These are phyloP conservation scores for Hirtodrosophila duncani DNA, from an alignment of 2,888 invertebrate species.

Conservation along the genomic window DNA sequence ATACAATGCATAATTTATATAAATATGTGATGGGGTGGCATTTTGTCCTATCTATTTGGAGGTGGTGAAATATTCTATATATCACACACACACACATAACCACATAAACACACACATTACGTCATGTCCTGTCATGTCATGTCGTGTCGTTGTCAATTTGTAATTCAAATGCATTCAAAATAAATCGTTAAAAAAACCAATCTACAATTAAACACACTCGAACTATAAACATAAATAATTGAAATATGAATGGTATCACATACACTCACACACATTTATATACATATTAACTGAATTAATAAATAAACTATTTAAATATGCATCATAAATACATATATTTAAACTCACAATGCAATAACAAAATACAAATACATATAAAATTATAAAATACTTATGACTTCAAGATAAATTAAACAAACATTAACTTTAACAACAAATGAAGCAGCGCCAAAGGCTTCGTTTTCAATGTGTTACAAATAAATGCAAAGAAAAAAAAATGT, in stretches of 20 bases:
- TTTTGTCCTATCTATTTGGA: no score
- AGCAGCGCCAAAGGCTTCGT: conserved; percentile 69
- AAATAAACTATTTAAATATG: conserved; percentile 14
- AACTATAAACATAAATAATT: conserved; percentile 16
- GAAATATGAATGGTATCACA: conserved; percentile 22
- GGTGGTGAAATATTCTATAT: conserved; percentile 3
- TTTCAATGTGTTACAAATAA: conserved; percentile 67
- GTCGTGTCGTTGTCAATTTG: no score
- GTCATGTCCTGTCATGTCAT: no score
- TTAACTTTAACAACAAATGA: conserved; percentile 28
- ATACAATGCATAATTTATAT: conserved; percentile 20
- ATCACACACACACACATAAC: not conserved
- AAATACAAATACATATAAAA: conserved; percentile 2
- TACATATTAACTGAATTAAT: conserved; percentile 14
- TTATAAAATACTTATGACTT: no score
- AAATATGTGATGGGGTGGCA: conserved; percentile 2
- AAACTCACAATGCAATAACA: conserved; percentile 13
- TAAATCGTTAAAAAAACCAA: conserved; percentile 23
- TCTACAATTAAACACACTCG: conserved; percentile 21
- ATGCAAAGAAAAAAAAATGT: conserved; percentile 29
- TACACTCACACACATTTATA: conserved; percentile 16
- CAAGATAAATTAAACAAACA: conserved; percentile 30
- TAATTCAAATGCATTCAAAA: conserved; percentile 9
- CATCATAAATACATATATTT: conserved; percentile 16
- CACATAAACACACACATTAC: conserved; percentile 18